phyloP scores from a whole-genome alignment of 2,888 invertebrate species.

The Napeogenes inachia region DNA sequence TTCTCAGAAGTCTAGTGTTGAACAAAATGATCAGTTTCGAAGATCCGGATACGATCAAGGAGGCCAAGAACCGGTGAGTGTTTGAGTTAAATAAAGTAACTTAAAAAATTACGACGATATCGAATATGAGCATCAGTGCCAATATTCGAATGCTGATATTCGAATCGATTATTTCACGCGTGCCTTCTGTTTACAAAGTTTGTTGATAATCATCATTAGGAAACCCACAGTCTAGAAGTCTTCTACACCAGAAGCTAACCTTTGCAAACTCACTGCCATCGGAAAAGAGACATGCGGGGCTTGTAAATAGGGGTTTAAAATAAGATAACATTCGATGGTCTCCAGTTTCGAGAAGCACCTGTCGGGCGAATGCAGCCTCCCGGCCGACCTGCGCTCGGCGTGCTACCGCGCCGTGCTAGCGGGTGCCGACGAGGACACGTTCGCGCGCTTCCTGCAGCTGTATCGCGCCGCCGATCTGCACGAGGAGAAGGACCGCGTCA shows the following conservation, averaged over 20 bases:
- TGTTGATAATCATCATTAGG: too few species aligned
- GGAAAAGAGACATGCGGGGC: too few species aligned
- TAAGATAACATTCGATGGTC: too few species aligned
- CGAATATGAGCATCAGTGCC: too few species aligned
- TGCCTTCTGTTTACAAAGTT: too few species aligned
- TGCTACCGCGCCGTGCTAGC: slow-evolving; percentile 91
- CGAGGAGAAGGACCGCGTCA: slow-evolving; percentile 95
- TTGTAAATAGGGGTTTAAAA: too few species aligned
- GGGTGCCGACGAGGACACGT: slow-evolving; percentile 82
- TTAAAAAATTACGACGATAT: not conserved
- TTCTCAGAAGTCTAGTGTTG: slow-evolving; percentile 90
- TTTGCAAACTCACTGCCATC: too few species aligned
- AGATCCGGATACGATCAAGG: slow-evolving; percentile 85
- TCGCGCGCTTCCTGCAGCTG: slow-evolving; percentile 86
- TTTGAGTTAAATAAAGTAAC: not conserved
- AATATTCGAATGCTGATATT: too few species aligned
- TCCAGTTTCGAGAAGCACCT: slow-evolving; percentile 81
- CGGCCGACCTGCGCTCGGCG: slow-evolving; percentile 91
- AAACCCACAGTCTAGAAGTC: too few species aligned
- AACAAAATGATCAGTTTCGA: slow-evolving; percentile 89
- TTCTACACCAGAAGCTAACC: too few species aligned
- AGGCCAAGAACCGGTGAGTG: slow-evolving; percentile 82
- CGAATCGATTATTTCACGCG: too few species aligned
- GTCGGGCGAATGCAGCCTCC: slow-evolving; percentile 77
- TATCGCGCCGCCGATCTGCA: slow-evolving; percentile 92